Conservation (phyloP, 2,888 invertebrate species). For the Apantesis nais region DNA sequence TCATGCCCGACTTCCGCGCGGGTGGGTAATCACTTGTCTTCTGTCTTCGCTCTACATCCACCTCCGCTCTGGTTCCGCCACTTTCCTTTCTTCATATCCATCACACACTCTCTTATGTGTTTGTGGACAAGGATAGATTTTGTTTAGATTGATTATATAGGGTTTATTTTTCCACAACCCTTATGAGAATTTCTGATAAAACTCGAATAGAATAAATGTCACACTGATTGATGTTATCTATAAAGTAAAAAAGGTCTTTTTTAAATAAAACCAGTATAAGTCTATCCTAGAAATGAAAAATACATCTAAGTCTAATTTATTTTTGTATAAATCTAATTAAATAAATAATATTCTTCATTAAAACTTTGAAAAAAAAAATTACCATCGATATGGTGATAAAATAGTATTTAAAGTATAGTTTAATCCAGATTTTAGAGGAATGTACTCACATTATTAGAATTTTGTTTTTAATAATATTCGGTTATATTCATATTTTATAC, state of each 20-base stretch:
- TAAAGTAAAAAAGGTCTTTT: not conserved
- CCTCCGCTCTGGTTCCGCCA: conserved; percentile 68
- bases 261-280: not conserved
- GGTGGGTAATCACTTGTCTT: conserved; percentile 84
- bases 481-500: not conserved
- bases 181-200: not conserved
- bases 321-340: not conserved
- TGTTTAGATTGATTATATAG: not conserved
- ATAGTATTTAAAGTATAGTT: not conserved
- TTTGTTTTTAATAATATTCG: not conserved
- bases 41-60: conserved; percentile 83
- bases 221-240: not conserved
- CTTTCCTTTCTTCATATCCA: not conserved
- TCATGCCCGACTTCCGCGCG: conserved; percentile 90
- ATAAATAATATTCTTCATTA: not conserved
- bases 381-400: not conserved
- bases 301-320: not conserved
- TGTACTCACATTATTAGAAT: not conserved
- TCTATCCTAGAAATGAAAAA: not conserved
- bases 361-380: too few species aligned
- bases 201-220: not conserved
- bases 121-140: not conserved
- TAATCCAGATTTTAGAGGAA: not conserved
- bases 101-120: not conserved
- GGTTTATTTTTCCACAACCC: not conserved